phyloP scores from a whole-genome alignment of 30 jellyfish, hydroid and myxozoan species.

The Aurelia sp. region DNA sequence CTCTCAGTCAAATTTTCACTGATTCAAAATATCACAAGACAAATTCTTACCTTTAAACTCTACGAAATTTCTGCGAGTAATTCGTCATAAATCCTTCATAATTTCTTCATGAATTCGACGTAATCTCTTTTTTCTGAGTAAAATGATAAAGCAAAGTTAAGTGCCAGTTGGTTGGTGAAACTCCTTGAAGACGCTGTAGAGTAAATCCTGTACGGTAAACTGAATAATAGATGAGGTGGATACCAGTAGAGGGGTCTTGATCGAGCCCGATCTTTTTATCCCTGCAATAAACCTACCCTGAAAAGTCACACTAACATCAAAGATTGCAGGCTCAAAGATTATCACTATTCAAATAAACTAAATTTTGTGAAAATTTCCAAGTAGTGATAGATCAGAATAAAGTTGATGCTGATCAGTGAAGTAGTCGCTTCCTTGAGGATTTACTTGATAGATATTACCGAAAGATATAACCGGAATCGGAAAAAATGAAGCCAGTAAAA shows the following conservation, averaged over 20 bases:
- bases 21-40: neutral
- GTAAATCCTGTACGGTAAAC: neutral
- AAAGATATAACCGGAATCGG: too few relatives aligned
- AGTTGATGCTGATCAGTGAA: too few relatives aligned
- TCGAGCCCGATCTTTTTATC: slow-evolving; percentile 79
- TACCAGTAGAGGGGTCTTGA: slow-evolving; percentile 71
- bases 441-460: too few relatives aligned
- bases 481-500: neutral
- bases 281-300: slow-evolving; percentile 70
- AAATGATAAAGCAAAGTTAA: too few relatives aligned
- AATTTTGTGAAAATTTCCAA: neutral
- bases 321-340: slow-evolving; percentile 38
- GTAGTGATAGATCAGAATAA: neutral
- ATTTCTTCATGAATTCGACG: neutral
- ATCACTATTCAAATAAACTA: neutral
- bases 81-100: neutral
- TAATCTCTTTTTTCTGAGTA: neutral
- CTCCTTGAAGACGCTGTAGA: slow-evolving; percentile 57
- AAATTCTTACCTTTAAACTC: slow-evolving; percentile 1
- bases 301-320: slow-evolving; percentile 63
- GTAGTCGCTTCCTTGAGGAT: too few relatives aligned
- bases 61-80: neutral
- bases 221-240: slow-evolving; percentile 64
- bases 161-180: neutral
- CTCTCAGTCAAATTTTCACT: neutral